Base-by-base conservation (phyloP, 2,888 invertebrate species). In the Arrhopalites spinosus region DNA sequence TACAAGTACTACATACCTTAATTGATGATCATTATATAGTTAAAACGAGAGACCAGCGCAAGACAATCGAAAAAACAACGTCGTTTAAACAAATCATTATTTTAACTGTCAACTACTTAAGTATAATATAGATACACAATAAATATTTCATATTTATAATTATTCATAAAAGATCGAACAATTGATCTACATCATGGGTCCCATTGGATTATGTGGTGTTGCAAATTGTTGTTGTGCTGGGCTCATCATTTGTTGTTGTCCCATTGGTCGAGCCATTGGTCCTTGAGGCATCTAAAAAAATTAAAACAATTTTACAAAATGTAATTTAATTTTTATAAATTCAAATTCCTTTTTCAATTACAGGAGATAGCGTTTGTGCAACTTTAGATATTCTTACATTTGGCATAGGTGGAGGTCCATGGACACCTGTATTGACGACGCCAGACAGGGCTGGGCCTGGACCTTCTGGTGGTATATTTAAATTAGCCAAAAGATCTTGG, bases 401-500 rank as follows among this genome's bases (percentile, higher is more conserved):
- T 3, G 69, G 25, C 69, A 69, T 50, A 27, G 69, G 69, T 15
- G 36, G 36, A 27, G 50, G 50, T 8, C 50, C 69, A 3, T 23
- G 20, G n/a, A n/a, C n/a, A n/a, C n/a, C n/a, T n/a, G n/a, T n/a
- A 23, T 27, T 27, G 1, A 17, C 20, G 3, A 1, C 27, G 7
- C 45, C 27, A 2, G 50, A 27, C n/a, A n/a, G n/a, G n/a, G n/a
- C n/a, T 13, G 59, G 59, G 8, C 23, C 59, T 59, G 13, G 23
- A 23, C 23, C 59, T 20, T 94, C 94, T 43, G 91, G 91, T 67
- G 94, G 94, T 78, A 95, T 86, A 61, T 91, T 90, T 83, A 97
- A 89, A 88, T 93, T 95, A 53, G 91, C 90, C 73, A 97, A 87
- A 75, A 97, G 87, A 86, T 97, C 96, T 79, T 95, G 89, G 67